phyloP scores from a whole-genome alignment of 2,797 vertebrate genomes.

The Aeoliscus strigatus region DNA sequence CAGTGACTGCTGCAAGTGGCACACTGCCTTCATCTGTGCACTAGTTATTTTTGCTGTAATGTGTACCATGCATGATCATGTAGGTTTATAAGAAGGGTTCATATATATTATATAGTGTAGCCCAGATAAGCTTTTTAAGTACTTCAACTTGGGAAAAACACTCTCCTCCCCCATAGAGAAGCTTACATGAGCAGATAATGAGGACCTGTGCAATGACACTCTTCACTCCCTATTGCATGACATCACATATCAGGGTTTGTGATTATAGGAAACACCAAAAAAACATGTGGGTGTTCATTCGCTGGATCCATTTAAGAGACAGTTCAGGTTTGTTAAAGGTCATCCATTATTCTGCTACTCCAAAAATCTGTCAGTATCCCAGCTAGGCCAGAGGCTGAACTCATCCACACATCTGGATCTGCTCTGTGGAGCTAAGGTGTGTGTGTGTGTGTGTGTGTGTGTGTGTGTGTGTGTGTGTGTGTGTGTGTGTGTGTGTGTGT shows the following conservation, averaged over 20 bases:
- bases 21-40: background rate
- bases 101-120: constrained; percentile 10
- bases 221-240: constrained; percentile 1
- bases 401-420: constrained; percentile 39
- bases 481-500: constrained; percentile 4
- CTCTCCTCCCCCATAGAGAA: constrained; percentile 10
- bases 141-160: constrained; percentile 6
- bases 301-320: constrained; percentile 7
- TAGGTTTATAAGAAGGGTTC: constrained; percentile 17
- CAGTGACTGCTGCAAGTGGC: background rate
- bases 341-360: constrained; percentile 21
- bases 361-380: constrained; percentile 11
- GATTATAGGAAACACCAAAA: constrained; percentile 11
- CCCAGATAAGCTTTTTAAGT: constrained; percentile 11
- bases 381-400: constrained; percentile 5
- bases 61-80: constrained; percentile 8
- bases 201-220: constrained; percentile 18
- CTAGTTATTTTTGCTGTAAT: background rate
- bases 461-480: constrained; percentile 3
- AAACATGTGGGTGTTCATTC: constrained; percentile 7
- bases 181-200: constrained; percentile 16
- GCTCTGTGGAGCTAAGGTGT: constrained; percentile 11
- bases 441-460: constrained; percentile 7
- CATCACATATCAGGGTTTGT: background rate
- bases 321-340: constrained; percentile 8